A percentile compares a stretch with the other conserved stretches of the same genome.
These are phyloP conservation scores for Brachystomella parvula DNA, from an alignment of 1,140 invertebrate genomes.

Conservation along the genomic window DNA sequence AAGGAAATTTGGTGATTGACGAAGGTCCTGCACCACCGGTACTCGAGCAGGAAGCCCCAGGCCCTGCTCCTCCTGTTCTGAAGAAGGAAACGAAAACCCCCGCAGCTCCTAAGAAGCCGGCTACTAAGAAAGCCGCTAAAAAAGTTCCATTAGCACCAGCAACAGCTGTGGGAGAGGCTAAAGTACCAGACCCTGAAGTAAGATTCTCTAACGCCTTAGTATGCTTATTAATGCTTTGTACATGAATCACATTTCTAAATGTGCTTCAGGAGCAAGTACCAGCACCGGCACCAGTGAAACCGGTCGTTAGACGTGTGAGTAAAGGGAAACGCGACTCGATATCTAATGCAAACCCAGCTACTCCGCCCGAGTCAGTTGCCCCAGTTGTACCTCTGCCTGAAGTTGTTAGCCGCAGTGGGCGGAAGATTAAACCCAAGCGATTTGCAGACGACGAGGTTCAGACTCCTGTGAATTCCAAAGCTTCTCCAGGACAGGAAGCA, in stretches of 20 bases:
- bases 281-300: constrained; percentile 7
- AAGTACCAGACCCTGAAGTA: neutral
- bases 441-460: constrained; percentile 44
- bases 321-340: no score
- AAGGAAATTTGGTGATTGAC: constrained; percentile 54
- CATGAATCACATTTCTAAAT: neutral
- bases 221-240: neutral
- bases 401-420: constrained; percentile 60
- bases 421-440: constrained; percentile 64
- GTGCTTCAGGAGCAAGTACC: constrained; percentile 35
- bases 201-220: neutral
- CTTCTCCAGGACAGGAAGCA: neutral
- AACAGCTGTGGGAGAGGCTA: neutral
- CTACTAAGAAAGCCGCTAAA: neutral
- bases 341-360: neutral
- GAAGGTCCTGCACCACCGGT: constrained; percentile 46
- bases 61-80: constrained; percentile 20
- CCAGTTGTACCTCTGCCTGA: constrained; percentile 49
- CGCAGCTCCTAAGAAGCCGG: neutral
- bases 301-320: neutral
- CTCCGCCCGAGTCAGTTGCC: neutral
- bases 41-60: no score
- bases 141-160: neutral
- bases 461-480: constrained; percentile 8
- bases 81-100: constrained; percentile 2